Conservation (phyloP, 2,113 vertebrate genomes). For the Anolis carolinensis region DNA sequence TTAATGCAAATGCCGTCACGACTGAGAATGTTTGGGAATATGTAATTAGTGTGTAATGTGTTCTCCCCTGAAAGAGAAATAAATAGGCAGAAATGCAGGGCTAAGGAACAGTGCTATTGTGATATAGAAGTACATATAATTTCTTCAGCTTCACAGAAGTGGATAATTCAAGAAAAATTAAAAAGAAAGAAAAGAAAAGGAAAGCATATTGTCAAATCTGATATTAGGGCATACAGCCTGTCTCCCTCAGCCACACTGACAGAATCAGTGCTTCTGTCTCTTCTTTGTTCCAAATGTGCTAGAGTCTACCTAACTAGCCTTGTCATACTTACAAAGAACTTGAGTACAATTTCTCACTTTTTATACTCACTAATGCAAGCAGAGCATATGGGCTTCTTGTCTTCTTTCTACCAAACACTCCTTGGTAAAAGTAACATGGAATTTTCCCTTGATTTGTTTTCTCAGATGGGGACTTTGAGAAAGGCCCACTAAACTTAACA, state of each 20-base stretch:
- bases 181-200: background rate
- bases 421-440: background rate
- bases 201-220: conserved; percentile 5
- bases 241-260: background rate
- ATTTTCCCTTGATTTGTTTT: background rate
- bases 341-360: background rate
- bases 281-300: background rate
- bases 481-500: background rate
- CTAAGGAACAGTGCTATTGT: background rate
- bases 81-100: background rate
- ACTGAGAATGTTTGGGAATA: background rate
- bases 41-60: background rate
- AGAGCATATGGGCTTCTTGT: background rate
- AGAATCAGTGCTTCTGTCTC: background rate
- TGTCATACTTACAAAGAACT: conserved; percentile 7
- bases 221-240: background rate
- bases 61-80: background rate
- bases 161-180: background rate
- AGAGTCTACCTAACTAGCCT: background rate
- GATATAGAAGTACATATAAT: conserved; percentile 1
- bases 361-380: background rate
- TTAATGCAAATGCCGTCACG: background rate
- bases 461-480: background rate
- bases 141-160: background rate
- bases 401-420: background rate